Base-by-base conservation (phyloP, 1,140 invertebrate species). In the Linepithema humile region DNA sequence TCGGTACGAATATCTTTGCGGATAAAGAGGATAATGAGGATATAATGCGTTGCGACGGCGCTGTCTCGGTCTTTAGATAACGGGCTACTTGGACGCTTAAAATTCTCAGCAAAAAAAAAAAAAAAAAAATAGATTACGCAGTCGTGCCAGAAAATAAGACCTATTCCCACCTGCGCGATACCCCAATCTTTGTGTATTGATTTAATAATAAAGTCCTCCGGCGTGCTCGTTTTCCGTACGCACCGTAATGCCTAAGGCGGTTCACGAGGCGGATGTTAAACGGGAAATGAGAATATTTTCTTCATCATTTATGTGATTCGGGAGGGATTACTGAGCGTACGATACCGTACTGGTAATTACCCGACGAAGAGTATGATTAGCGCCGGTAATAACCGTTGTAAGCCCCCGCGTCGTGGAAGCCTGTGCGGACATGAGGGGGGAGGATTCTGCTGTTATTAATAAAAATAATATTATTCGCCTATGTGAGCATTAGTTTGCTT, bases 1-100 rank as follows among this genome's bases (percentile, higher is more conserved):
- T 73, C 40, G 70, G 26, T 23, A 23, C 35, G 35, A 82, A 50
- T 65, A 40, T 70, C 74, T 35, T 50, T 48, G 57, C 20, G 72
- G 84, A 86, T 88, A 85, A 89, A 88, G 82, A 35, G 70, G 74
- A 89, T 89, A 89, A 89, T 78, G 88, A 89, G 85, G 88, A 85
- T 87, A 72, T 89, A 89, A 89, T 67, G 82, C 38, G 65, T 40
- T 62, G 78, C 48, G n/a, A n/a, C n/a, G n/a, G 55, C 50, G 70
- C 20, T 35, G 45, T 67, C 74, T 40, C 69, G 80, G 65, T 62
- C 67, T 73, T 89, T 80, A 86, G 69, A 53, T 64, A 70, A 38
- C 65, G 45, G 50, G 50, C 53, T 74, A 73, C 65, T 59, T 35
- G 60, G 62, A 50, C 55, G 62, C 48, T 84, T 70, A 53, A 88